phyloP scores from a whole-genome alignment of 2,113 vertebrate genomes.

The Bolborhynchus lineola region DNA sequence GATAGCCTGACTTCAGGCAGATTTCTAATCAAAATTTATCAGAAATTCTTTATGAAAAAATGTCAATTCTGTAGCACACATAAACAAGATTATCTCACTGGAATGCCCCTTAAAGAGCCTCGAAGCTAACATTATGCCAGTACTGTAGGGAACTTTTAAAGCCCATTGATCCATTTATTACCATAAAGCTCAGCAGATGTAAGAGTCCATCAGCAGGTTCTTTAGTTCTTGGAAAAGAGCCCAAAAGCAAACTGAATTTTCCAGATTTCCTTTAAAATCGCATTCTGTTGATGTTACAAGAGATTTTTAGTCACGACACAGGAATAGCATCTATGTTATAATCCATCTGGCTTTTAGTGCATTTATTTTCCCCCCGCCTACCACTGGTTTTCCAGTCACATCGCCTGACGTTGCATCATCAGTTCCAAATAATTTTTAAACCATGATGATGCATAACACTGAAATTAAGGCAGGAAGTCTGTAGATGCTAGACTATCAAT shows the following conservation, averaged over 20 bases:
- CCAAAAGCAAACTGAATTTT: constrained; percentile 14
- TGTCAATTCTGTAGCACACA: neutral
- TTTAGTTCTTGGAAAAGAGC: constrained; percentile 3
- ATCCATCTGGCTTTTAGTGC: neutral
- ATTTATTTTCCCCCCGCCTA: neutral
- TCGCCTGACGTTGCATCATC: neutral
- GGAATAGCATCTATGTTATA: neutral
- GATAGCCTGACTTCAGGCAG: neutral
- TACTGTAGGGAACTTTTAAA: neutral
- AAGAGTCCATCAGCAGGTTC: neutral
- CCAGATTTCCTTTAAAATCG: neutral
- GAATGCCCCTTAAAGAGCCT: neutral
- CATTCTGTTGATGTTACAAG: constrained; percentile 8
- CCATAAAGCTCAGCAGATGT: neutral
- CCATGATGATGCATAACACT: neutral
- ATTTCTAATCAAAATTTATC: neutral
- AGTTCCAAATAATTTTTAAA: neutral
- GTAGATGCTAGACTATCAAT: neutral
- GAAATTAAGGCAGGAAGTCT: neutral
- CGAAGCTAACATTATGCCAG: neutral
- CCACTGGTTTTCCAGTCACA: neutral
- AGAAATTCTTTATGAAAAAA: neutral
- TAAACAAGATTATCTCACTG: neutral
- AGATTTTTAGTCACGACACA: constrained; percentile 19
- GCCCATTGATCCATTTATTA: neutral